Percentiles rank a stretch among this genome's conserved stretches.
These are phyloP conservation scores for Lamellibrachia luymesi DNA, from an alignment of 1,140 invertebrate genomes.

Conservation along the genomic window DNA sequence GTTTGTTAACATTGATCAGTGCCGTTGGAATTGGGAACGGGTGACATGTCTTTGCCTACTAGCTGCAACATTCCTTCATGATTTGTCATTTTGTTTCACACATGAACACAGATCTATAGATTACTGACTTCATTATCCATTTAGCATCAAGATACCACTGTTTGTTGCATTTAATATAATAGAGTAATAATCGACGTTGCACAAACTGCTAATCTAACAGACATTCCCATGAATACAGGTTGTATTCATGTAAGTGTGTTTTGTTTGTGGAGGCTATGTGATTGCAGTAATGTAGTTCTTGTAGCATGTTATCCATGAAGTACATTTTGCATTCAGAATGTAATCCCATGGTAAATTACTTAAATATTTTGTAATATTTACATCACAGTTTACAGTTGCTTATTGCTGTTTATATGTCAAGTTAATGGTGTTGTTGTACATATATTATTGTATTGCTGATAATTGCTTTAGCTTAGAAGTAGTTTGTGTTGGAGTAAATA, in stretches of 20 bases:
- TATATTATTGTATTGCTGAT: not conserved
- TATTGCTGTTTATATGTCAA: not conserved
- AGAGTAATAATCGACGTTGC: not conserved
- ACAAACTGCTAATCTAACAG: not conserved
- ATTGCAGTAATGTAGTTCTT: not conserved
- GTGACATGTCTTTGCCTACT: not conserved
- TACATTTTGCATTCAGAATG: not conserved
- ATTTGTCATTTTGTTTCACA: not conserved
- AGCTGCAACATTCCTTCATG: not conserved
- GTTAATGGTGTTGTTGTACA: not conserved
- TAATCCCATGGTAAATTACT: not conserved
- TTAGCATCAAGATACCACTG: not conserved
- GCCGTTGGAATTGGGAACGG: not conserved
- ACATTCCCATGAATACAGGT: not conserved
- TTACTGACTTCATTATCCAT: not conserved
- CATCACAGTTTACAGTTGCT: not conserved
- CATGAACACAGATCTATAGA: not conserved
- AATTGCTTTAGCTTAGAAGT: not conserved
- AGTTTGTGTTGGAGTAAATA: not conserved
- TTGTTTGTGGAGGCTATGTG: not conserved
- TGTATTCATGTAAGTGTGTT: not conserved
- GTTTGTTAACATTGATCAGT: not conserved
- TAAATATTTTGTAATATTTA: conserved; percentile 3
- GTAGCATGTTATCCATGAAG: not conserved
- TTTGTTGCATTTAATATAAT: not conserved